Conservation (phyloP, 1,140 invertebrate genomes). For the Drosophila tropicalis region DNA sequence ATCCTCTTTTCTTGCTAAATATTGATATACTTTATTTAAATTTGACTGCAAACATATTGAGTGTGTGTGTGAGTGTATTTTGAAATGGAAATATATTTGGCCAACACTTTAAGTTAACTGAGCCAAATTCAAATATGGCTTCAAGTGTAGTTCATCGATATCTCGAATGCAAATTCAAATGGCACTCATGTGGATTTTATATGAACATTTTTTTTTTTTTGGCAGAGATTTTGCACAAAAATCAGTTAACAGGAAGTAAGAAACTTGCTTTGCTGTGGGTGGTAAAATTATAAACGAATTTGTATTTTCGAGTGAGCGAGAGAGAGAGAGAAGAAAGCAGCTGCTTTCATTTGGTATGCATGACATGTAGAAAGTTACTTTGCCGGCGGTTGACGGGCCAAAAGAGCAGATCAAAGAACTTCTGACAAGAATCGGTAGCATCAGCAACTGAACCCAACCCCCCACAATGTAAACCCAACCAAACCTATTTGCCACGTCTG, state of each 20-base stretch:
- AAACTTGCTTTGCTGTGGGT: conserved; percentile 17
- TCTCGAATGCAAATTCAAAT: conserved; percentile 67
- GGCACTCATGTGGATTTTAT: conserved; percentile 55
- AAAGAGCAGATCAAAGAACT: conserved; percentile 11
- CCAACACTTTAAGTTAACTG: conserved; percentile 38
- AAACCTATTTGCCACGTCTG: conserved; percentile 76
- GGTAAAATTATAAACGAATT: conserved; percentile 77
- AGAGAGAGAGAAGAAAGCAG: not conserved
- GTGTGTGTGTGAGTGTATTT: too few relatives aligned
- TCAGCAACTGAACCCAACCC: conserved; percentile 5
- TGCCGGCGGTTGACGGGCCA: conserved; percentile 43
- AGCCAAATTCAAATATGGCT: conserved; percentile 32
- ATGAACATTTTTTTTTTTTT: conserved; percentile 18
- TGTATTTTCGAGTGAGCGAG: conserved; percentile 33
- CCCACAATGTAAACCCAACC: conserved; percentile 26
- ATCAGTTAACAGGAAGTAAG: conserved; percentile 28
- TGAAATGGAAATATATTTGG: conserved; percentile 28
- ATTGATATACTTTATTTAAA: too few relatives aligned
- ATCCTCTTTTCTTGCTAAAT: too few relatives aligned
- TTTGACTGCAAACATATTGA: too few relatives aligned
- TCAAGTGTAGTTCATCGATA: conserved; percentile 25
- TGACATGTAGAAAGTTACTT: conserved; percentile 69
- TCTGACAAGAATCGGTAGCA: conserved; percentile 31
- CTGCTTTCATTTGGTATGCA: conserved; percentile 71
- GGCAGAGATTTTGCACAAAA: conserved; percentile 27